Evolutionary conservation across 2,888 invertebrate genomes (phyloP), one percentile per base, ranked within the genome.

Genomic region (Mechanitis messenoides): DNA sequence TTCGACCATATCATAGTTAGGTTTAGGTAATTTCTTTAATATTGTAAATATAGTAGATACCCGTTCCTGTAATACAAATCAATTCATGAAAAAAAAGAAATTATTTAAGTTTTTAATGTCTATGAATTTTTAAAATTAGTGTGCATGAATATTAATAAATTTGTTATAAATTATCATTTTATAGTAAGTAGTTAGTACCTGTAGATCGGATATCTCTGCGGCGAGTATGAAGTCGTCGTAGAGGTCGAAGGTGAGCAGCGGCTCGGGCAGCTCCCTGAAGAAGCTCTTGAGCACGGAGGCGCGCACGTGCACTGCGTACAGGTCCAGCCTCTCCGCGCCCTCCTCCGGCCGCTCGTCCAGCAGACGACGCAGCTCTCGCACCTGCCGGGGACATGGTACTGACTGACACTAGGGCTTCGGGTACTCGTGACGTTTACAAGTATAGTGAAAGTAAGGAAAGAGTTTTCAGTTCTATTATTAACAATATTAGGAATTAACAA

Each of bases 171-270:
- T 35, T 6, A 6, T 35, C 6, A 2, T 35, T 6, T 6, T 6
- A 35, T 35, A 5, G 3, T 35, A 35, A 6, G 35, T 20, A 20
- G 20, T 20, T n/a, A 12, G n/a, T 9, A 50, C 50, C 50, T 50
- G 50, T 50, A 93, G 92, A 81, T 97, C 96, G 11, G 94, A 92
- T 70, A 97, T 92, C 83, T 96, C 95, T 3, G 97, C 94, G 53
- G 97, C 97, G 69, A 96, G 93, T 65, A 98, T 92, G 84, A 98
- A 97, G 86, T 98, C 97, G 84, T 98, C 97, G 83, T 98, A 98
- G 68, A 96, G 94, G 80, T 97, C 97, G 87, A 95, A 97, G 58
- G 97, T 97, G 70, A 98, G 91, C 71, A 98, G 88, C 31, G 98
- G 98, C 82, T 98, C 97, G 20, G 97, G 96, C 93, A 98, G 94